A percentile compares a stretch with the other conserved stretches of the same genome.
Conservation (phyloP, 2,888 invertebrate species). For the Drosophila dives region DNA sequence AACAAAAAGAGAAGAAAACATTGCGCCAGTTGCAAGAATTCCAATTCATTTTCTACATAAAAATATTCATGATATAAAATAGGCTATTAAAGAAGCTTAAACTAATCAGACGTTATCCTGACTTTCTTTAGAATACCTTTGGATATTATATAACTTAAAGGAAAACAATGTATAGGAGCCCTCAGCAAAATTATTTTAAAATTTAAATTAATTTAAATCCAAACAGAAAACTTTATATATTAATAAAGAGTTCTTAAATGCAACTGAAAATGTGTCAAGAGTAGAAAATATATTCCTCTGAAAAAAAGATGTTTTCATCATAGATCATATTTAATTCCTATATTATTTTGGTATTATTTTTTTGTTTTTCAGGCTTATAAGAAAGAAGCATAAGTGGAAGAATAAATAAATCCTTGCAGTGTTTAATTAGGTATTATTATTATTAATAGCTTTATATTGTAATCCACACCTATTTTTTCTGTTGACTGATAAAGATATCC, state of each 20-base stretch:
- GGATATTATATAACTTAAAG: background rate
- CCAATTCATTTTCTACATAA: background rate
- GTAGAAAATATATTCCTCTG: background rate
- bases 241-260: background rate
- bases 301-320: background rate
- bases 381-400: background rate
- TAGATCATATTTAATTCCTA: background rate
- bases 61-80: too few species aligned
- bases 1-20: background rate
- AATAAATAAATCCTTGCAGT: too few species aligned
- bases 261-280: too few species aligned
- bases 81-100: background rate
- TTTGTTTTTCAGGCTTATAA: background rate
- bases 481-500: background rate
- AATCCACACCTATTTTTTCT: background rate
- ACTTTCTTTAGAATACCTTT: background rate
- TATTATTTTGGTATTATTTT: background rate
- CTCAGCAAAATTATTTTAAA: background rate
- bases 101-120: background rate
- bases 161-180: fast-evolving
- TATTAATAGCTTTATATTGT: too few species aligned
- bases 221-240: background rate
- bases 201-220: background rate
- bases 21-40: background rate
- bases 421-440: too few species aligned